Conservation (phyloP, 53 echinoderm and acorn worm genomes). For the Apostichopus leukothele region DNA sequence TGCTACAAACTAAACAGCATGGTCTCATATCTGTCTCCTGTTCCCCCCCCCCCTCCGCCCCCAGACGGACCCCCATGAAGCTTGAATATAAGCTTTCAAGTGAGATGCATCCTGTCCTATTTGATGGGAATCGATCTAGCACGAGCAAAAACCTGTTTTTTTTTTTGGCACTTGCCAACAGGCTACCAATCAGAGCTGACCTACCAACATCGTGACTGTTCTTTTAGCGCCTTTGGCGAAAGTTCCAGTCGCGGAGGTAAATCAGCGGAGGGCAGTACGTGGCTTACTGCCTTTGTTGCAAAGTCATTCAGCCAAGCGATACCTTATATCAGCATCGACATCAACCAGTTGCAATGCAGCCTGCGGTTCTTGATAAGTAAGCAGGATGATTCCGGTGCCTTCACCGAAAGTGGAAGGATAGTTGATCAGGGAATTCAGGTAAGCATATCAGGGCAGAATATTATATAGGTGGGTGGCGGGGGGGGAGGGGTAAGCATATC, state of each 20-base stretch:
- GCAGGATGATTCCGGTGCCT: conserved; percentile 60
- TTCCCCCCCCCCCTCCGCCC: too few relatives aligned
- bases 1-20: too few relatives aligned
- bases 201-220: conserved; percentile 69
- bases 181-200: conserved; percentile 83
- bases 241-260: conserved; percentile 15
- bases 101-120: too few relatives aligned
- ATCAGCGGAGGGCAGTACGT: conserved; percentile 71
- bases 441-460: neutral
- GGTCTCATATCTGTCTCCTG: too few relatives aligned
- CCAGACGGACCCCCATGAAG: too few relatives aligned
- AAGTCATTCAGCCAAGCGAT: conserved; percentile 81
- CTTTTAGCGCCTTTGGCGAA: conserved; percentile 91
- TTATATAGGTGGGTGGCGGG: too few relatives aligned
- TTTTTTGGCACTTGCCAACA: neutral
- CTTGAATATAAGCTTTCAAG: too few relatives aligned
- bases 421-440: conserved; percentile 81
- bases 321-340: conserved; percentile 72
- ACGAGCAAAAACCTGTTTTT: too few relatives aligned
- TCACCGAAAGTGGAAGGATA: conserved; percentile 62
- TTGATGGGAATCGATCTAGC: too few relatives aligned
- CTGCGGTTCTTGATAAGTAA: conserved; percentile 54
- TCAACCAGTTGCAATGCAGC: conserved; percentile 36
- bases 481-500: too few relatives aligned
- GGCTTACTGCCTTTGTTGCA: conserved; percentile 91